A percentile compares a stretch with the other conserved stretches of the same genome.
Evolutionary conservation across 2,888 invertebrate genomes (phyloP).

Genomic region (Drosophila picticornis): DNA sequence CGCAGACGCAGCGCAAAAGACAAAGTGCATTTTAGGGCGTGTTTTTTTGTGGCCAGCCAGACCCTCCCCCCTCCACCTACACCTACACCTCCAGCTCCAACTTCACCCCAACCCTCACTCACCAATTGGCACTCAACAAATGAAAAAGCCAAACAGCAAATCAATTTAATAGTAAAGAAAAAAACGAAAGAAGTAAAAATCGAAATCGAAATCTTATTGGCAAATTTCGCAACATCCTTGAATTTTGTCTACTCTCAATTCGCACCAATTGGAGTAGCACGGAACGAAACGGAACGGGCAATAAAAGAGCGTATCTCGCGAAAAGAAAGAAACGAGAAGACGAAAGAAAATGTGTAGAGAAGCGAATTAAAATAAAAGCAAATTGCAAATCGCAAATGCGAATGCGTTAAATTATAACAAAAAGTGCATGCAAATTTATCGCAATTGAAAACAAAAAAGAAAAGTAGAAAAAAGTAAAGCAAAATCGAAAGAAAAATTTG

Average conservation of each 20-base stretch:
- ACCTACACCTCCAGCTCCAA: constrained; percentile 23
- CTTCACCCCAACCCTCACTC: constrained; percentile 25
- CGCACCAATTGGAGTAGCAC: constrained; percentile 68
- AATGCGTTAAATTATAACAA: constrained; percentile 51
- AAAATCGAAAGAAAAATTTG: constrained; percentile 19
- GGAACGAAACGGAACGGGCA: constrained; percentile 46
- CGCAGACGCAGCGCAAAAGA: constrained; percentile 54
- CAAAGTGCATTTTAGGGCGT: constrained; percentile 82
- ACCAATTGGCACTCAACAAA: constrained; percentile 48
- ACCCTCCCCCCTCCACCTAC: constrained; percentile 37
- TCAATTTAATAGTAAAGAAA: constrained; percentile 30
- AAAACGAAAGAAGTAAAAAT: constrained; percentile 11
- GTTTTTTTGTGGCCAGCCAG: constrained; percentile 61
- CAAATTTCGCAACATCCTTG: constrained; percentile 69
- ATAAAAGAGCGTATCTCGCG: constrained; percentile 61
- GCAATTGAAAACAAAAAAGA: constrained; percentile 15
- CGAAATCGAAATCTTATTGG: constrained; percentile 28
- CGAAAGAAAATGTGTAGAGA: constrained; percentile 64
- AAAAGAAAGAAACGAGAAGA: constrained; percentile 66
- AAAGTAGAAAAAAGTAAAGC: constrained; percentile 45
- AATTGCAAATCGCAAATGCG: constrained; percentile 47
- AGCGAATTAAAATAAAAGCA: constrained; percentile 64
- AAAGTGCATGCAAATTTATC: constrained; percentile 38
- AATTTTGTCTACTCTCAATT: constrained; percentile 83
- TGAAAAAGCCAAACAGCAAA: constrained; percentile 40